Base-by-base conservation (phyloP, 2,797 vertebrate genomes). In the Liasis olivaceus region DNA sequence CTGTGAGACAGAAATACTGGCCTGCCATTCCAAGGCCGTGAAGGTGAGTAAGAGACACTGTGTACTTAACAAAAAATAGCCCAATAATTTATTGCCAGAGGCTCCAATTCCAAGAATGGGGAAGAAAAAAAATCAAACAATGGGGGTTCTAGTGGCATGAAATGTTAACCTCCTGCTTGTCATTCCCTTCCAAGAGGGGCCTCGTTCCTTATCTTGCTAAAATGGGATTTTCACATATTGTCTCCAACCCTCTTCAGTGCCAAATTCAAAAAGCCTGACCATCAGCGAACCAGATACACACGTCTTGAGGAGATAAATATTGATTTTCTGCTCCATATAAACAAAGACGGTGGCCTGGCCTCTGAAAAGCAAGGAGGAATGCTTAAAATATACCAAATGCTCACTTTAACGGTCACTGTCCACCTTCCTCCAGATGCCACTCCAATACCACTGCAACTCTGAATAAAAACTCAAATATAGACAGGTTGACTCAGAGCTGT, bases 241-340 rank as follows among this genome's bases (percentile, higher is more conserved):
- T 51, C 31, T 51, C 24, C 60, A 47, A 28, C 51, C 88, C 72
- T 77, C 91, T 77, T 91, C 66, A 17, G 2, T 88, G 72, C 85
- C n/a, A 87, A 89, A 72, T 90, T 36, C 81, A 72, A 36, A 59
- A 92, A 69, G 62, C 22, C 54, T 86, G 77, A 58, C 24, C 84
- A 77, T 59, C 84, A 72, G 84, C 62, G 60, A 90, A 66, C 20
- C 88, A 31, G 36, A 87, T 36, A 58, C 88, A 69, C 28, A 69
- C 4, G 54, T 63, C 81, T 89, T 85, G 81, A n/a, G 51, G 88
- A 90, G 64, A 77, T 92, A 69, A 62, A n/a, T 90, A 92, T 90
- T 87, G 92, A 90, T 92, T 92, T 92, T 90, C 84, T 90, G 92
- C 42, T 87, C 17, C 89, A 36, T 85, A 36, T 69, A 90, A 90